Base-by-base conservation (phyloP, 2,888 invertebrate genomes). In the Dendrolimus houi region DNA sequence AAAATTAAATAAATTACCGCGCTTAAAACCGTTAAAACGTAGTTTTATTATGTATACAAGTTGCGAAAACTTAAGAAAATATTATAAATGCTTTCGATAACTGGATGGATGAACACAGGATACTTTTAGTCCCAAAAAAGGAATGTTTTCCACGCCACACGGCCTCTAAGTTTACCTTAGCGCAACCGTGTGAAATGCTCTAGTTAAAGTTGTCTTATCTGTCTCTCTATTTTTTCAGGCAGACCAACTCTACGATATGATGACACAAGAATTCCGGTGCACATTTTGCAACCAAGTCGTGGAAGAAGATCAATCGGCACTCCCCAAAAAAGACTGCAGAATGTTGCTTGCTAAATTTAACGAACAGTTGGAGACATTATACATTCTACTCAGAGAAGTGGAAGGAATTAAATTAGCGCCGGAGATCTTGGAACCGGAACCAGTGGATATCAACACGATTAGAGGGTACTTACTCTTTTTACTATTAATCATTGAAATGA, bases 341-440 rank as follows among this genome's bases (percentile, higher is more conserved):
- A 90, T 98, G 56, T 87, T 98, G 70, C 83, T 99, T 74, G 98
- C 98, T 7, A 96, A 96, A 79, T 98, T 97, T 79, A 98, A 98
- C 77, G 98, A 98, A 79, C 98, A 98, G 79, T 89, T 98, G 62
- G 97, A 98, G 80, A 96, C 97, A 0, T 88, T 98, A n/a, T 98
- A 96, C 83, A 95, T 96, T 70, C 87, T 99, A 41, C 85, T 99
- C 56, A 93, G 96, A 74, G 96, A 97, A 84, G 97, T 97, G 2
- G 98, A 98, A 83, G 97, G 97, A 65, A 96, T 98, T 55, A 97
- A 96, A 88, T 85, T 99, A 64, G 94, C 98, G 9, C 97, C 98
- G 9, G 97, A 98, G 85, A 94, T 99, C 71, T 88, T 98, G 62
- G 98, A 99, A 83, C 98, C 99, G 0, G 98, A 98, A 86, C 97